These are phyloP conservation scores for Calonectris borealis DNA, from an alignment of 2,113 vertebrate species.

Conservation along the genomic window DNA sequence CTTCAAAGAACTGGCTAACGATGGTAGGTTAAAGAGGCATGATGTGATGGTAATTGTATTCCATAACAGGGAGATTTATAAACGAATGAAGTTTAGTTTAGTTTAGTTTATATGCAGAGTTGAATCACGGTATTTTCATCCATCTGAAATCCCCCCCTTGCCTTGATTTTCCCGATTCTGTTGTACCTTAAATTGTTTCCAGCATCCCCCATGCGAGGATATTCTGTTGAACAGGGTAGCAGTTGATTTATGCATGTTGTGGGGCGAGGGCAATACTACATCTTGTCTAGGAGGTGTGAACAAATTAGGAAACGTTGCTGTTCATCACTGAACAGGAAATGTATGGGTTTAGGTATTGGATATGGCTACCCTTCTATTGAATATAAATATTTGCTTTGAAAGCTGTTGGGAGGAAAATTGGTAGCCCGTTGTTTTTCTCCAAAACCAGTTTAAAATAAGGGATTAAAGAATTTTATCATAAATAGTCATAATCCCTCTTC, in stretches of 20 bases:
- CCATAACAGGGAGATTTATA: not conserved
- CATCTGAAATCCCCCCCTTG: accelerated
- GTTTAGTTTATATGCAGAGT: not conserved
- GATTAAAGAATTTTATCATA: not conserved
- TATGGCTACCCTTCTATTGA: not conserved
- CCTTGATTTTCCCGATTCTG: not conserved
- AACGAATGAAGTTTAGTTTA: not conserved
- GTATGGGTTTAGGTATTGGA: not conserved
- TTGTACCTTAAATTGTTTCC: not conserved
- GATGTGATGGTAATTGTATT: not conserved
- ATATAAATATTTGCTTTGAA: not conserved
- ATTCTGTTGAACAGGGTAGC: not conserved
- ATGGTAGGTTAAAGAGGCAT: not conserved
- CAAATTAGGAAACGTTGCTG: not conserved
- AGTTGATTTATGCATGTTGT: not conserved
- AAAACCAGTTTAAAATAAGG: not conserved
- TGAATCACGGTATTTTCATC: not conserved
- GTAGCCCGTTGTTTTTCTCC: not conserved
- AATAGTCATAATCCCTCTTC: not conserved
- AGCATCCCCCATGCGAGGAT: not conserved
- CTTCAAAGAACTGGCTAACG: not conserved
- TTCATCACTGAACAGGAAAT: not conserved
- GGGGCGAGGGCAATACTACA: not conserved
- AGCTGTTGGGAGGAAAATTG: not conserved
- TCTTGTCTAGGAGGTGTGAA: not conserved